Evolutionary conservation across 2,797 vertebrate species (phyloP).

Genomic region (Philypnodon macrostomus): DNA sequence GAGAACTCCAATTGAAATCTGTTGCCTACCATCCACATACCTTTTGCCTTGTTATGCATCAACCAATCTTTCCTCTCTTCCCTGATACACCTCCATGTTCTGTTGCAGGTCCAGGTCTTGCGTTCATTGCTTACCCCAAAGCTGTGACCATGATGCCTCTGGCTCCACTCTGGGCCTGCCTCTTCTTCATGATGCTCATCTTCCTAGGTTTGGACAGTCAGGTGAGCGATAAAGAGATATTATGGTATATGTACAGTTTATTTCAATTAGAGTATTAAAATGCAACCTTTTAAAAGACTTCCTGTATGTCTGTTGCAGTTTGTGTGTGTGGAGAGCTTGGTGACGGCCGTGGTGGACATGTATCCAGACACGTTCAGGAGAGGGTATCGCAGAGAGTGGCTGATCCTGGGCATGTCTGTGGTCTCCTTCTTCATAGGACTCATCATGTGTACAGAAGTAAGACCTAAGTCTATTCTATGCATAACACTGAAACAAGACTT

Average conservation of each 20-base stretch:
- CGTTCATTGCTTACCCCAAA: constrained; percentile 97
- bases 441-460: constrained; percentile 88
- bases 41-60: no score
- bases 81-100: background rate
- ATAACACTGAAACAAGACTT: no score
- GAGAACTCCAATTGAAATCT: no score
- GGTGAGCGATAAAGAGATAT: constrained; percentile 67
- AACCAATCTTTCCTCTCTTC: no score
- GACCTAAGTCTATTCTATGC: no score
- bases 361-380: constrained; percentile 94
- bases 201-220: constrained; percentile 98
- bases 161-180: constrained; percentile 91
- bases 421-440: constrained; percentile 90
- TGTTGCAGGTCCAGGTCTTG: constrained; percentile 88
- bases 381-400: constrained; percentile 90
- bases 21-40: no score
- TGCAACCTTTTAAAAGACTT: no score
- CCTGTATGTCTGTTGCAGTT: constrained; percentile 86
- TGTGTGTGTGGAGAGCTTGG: constrained; percentile 96
- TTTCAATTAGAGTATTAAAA: no score
- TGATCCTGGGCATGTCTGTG: constrained; percentile 90
- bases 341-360: constrained; percentile 97
- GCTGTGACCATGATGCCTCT: constrained; percentile 99
- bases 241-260: no score
- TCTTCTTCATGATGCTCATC: constrained; percentile 99